Evolutionary conservation across 2,113 vertebrate genomes (phyloP).

Genomic region (Globicephala melas): DNA sequence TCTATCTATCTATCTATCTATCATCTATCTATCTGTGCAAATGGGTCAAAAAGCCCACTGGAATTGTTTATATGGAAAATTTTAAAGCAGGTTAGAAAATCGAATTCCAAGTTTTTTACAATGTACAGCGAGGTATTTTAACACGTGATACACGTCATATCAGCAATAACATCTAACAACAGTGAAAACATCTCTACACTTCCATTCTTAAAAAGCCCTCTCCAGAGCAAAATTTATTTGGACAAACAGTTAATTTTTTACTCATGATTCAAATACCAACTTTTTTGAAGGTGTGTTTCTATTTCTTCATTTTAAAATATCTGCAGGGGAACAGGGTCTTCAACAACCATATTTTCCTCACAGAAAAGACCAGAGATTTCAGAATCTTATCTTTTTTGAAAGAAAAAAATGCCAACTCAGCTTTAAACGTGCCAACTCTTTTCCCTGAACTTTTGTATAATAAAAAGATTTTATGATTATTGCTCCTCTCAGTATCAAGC

Average conservation of each 20-base stretch:
- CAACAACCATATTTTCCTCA: background rate
- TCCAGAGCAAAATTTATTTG: background rate
- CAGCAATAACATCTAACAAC: background rate
- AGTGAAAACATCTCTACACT: background rate
- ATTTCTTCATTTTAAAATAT: background rate
- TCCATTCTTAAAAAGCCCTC: background rate
- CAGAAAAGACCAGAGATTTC: background rate
- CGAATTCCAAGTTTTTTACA: background rate
- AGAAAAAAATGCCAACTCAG: conserved; percentile 7
- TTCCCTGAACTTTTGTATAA: background rate
- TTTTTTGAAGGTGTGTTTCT: background rate
- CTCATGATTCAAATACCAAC: background rate
- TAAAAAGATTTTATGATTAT: background rate
- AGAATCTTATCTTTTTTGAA: background rate
- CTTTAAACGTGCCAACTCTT: background rate
- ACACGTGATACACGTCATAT: background rate
- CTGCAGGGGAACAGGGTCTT: background rate
- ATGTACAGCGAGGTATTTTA: background rate
- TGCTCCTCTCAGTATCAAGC: background rate
- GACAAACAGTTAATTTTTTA: background rate
- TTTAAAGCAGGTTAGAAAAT: background rate
- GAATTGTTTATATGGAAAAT: background rate
- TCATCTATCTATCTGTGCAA: no score
- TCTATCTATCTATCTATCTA: no score
- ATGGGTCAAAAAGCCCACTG: no score